phyloP scores from a whole-genome alignment of 2,797 vertebrate genomes.

The Simalia tracyae region DNA sequence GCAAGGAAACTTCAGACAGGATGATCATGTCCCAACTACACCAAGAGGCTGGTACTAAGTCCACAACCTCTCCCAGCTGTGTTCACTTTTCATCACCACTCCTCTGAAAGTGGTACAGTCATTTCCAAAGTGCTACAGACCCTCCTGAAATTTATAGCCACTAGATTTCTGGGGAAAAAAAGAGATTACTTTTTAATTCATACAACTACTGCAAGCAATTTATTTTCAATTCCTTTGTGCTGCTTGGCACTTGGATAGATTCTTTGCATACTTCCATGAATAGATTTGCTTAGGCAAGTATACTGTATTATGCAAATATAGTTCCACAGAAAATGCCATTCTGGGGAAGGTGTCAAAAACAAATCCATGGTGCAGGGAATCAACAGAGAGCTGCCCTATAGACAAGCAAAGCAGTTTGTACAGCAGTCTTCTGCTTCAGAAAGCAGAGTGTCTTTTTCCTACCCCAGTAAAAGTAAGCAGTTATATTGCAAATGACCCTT shows the following conservation, averaged over 20 bases:
- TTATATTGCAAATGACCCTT: neutral
- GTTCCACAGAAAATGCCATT: neutral
- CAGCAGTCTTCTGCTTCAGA: neutral
- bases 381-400: neutral
- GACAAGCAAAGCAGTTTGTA: neutral
- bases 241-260: neutral
- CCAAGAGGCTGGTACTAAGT: neutral
- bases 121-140: neutral
- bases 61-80: neutral
- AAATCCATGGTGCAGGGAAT: neutral
- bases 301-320: constrained; percentile 29
- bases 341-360: neutral
- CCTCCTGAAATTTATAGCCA: neutral
- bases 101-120: neutral
- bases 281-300: constrained; percentile 35
- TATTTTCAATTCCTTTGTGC: rapidly evolving
- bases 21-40: too few species aligned
- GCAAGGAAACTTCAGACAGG: neutral
- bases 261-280: constrained; percentile 17
- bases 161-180: neutral
- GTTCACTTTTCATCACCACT: neutral
- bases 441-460: neutral
- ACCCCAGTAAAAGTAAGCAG: neutral
- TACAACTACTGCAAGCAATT: rapidly evolving
- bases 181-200: neutral